Evolutionary conservation across 2,888 invertebrate genomes (phyloP).

Genomic region (Gasteruption jaculator): DNA sequence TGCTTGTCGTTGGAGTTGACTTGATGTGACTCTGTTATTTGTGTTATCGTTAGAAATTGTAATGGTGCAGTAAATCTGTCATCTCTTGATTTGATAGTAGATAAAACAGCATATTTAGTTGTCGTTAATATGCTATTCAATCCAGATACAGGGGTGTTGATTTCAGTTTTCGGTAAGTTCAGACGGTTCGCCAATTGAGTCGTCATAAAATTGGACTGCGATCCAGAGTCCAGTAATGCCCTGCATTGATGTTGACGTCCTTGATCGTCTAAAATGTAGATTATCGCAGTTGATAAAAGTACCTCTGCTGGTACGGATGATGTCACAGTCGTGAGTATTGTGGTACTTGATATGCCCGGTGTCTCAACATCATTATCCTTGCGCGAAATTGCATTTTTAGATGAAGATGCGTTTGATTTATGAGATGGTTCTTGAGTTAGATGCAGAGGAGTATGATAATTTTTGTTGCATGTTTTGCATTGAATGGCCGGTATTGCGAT

Average conservation of each 20-base stretch:
- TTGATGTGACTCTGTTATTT: conserved; percentile 13
- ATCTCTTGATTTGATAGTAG: conserved; percentile 12
- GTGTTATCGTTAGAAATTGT: conserved; percentile 14
- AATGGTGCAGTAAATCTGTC: conserved; percentile 8
- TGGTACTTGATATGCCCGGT: too few relatives aligned
- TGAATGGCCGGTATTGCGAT: not conserved
- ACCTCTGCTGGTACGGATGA: too few relatives aligned
- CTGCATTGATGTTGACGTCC: conserved; percentile 13
- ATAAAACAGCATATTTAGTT: conserved; percentile 9
- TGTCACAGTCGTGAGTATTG: too few relatives aligned
- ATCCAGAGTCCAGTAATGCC: conserved; percentile 17
- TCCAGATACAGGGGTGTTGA: conserved; percentile 13
- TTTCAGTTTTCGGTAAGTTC: conserved; percentile 8
- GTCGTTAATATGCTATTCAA: conserved; percentile 11
- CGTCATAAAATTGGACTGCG: conserved; percentile 20
- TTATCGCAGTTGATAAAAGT: conserved; percentile 15
- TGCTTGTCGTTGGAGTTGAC: conserved; percentile 6
- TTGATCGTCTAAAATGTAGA: conserved; percentile 9
- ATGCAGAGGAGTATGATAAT: conserved; percentile 6
- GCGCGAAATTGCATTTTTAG: too few relatives aligned
- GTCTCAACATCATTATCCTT: too few relatives aligned
- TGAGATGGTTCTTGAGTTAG: too few relatives aligned
- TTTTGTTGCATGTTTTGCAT: conserved; percentile 11
- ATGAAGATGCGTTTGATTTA: too few relatives aligned
- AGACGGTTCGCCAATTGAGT: conserved; percentile 10